Conservation (phyloP, 1,140 invertebrate genomes). For the Drosophila melanogaster region DNA sequence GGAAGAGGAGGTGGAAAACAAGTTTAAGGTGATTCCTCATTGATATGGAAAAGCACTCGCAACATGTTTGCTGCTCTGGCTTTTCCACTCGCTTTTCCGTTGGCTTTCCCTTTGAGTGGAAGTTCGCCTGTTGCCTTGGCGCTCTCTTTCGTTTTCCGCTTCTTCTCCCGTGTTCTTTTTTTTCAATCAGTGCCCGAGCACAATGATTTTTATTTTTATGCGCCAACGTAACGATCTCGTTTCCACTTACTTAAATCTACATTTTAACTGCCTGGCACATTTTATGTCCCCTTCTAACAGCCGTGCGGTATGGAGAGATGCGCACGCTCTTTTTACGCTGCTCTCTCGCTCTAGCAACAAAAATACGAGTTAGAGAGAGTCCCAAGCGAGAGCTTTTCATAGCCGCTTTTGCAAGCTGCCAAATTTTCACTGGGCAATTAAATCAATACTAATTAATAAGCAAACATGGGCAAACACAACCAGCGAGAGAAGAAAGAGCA, state of each 20-base stretch:
- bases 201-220: conserved; percentile 85
- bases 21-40: conserved; percentile 76
- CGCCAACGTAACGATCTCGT: conserved; percentile 84
- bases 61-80: conserved; percentile 56
- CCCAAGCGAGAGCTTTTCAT: not conserved
- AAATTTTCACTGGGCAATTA: conserved; percentile 58
- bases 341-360: conserved; percentile 25
- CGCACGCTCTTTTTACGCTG: conserved; percentile 58
- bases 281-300: conserved; percentile 84
- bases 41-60: conserved; percentile 58
- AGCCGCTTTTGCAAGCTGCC: conserved; percentile 14
- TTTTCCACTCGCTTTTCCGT: conserved; percentile 43
- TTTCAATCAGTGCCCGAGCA: conserved; percentile 84
- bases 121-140: conserved; percentile 49
- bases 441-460: conserved; percentile 74
- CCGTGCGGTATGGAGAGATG: conserved; percentile 60
- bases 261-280: conserved; percentile 84
- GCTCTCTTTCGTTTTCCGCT: conserved; percentile 17
- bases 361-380: conserved; percentile 17
- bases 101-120: conserved; percentile 35
- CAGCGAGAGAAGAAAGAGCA: conserved; percentile 18
- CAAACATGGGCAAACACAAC: conserved; percentile 50
- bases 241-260: conserved; percentile 85
- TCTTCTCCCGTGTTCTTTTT: conserved; percentile 33
- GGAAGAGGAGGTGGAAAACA: conserved; percentile 33